phyloP scores from a whole-genome alignment of 2,113 vertebrate genomes.

The Cynopterus brachyotis region DNA sequence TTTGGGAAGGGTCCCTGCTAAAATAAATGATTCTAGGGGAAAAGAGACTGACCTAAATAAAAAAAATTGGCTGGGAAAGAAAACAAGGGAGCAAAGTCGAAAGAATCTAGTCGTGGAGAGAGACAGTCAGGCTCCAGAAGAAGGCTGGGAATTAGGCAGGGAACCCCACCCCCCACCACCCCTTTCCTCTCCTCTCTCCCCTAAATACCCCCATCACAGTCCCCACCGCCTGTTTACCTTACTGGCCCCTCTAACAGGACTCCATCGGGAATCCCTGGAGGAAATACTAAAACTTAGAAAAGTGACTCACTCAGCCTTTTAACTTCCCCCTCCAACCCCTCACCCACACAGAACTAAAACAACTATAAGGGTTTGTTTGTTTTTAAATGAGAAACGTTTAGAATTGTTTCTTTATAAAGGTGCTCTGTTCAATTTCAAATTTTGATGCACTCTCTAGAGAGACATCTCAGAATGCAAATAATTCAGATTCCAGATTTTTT shows the following conservation, averaged over 20 bases:
- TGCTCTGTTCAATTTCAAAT: slow-evolving; percentile 4
- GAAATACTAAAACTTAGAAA: background rate
- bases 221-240: background rate
- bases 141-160: too few relatives aligned
- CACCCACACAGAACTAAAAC: background rate
- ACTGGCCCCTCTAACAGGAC: background rate
- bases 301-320: background rate
- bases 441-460: background rate
- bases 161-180: background rate
- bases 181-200: background rate
- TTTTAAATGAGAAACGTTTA: background rate
- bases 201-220: rapidly evolving
- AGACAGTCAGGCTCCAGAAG: background rate
- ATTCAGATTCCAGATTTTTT: background rate
- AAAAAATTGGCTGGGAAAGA: background rate
- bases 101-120: background rate
- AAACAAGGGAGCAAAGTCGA: background rate
- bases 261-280: background rate
- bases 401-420: slow-evolving; percentile 20
- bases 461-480: background rate
- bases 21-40: background rate
- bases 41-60: background rate
- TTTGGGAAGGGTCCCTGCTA: background rate
- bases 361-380: background rate
- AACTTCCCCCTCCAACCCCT: background rate